Evolutionary conservation across 2,888 invertebrate genomes (phyloP).

Genomic region (Phasia obesa): DNA sequence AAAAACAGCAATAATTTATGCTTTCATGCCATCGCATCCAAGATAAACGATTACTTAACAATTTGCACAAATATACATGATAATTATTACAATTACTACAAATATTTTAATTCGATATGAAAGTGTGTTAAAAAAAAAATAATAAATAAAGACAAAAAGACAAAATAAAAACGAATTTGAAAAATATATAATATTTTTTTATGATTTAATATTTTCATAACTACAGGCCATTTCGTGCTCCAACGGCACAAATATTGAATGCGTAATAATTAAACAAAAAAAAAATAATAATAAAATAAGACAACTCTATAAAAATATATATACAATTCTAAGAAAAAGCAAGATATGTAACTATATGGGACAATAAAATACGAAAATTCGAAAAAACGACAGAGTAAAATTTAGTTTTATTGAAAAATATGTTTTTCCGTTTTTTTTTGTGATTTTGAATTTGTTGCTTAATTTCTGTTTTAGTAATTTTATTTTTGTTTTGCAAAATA

Average conservation of each 20-base stretch:
- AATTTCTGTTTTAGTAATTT: too few relatives aligned
- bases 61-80: constrained; percentile 70
- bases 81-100: constrained; percentile 63
- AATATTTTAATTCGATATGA: constrained; percentile 55
- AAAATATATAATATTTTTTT: constrained; percentile 33
- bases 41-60: constrained; percentile 66
- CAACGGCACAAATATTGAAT: background rate
- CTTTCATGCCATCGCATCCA: constrained; percentile 51
- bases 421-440: too few relatives aligned
- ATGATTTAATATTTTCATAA: constrained; percentile 27
- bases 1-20: constrained; percentile 50
- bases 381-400: too few relatives aligned
- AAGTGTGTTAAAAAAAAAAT: background rate
- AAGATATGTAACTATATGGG: too few relatives aligned
- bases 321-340: too few relatives aligned
- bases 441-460: too few relatives aligned
- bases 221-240: constrained; percentile 7
- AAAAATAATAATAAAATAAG: too few relatives aligned
- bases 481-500: too few relatives aligned
- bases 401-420: too few relatives aligned
- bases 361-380: too few relatives aligned
- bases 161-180: background rate
- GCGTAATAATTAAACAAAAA: background rate
- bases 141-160: constrained; percentile 10
- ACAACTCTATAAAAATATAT: too few relatives aligned